A percentile compares a stretch with the other conserved stretches of the same genome.
Conservation (phyloP, 2,888 invertebrate species). For the Sarcophaga rosellei region DNA sequence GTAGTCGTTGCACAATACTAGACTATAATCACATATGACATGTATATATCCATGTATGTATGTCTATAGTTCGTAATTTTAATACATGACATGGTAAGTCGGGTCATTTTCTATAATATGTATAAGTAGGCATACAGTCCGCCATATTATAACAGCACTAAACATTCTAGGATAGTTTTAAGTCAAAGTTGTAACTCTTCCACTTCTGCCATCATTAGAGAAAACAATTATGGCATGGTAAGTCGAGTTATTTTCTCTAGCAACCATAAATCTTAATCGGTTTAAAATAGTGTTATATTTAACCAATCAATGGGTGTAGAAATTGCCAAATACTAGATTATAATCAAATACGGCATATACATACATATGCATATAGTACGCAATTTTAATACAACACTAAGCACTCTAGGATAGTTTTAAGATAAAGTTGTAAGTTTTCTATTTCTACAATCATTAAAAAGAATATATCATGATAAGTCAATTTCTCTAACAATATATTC, state of each 20-base stretch:
- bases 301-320: constrained; percentile 72
- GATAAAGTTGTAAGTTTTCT: constrained; percentile 57
- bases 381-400: neutral
- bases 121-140: too few relatives aligned
- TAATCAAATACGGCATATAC: neutral
- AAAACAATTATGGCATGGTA: constrained; percentile 71
- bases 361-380: neutral
- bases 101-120: too few relatives aligned
- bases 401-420: too few relatives aligned
- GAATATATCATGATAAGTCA: too few relatives aligned
- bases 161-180: too few relatives aligned
- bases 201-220: constrained; percentile 70
- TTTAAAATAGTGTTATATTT: constrained; percentile 62
- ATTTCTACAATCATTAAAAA: constrained; percentile 39
- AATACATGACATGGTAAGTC: too few relatives aligned
- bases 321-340: constrained; percentile 24
- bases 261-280: constrained; percentile 74
- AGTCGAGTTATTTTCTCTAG: constrained; percentile 71
- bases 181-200: constrained; percentile 68
- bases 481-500: too few relatives aligned
- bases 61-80: too few relatives aligned
- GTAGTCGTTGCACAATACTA: constrained; percentile 32
- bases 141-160: too few relatives aligned
- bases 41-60: neutral
- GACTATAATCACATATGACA: neutral